Evolutionary conservation across 1,140 invertebrate genomes (phyloP).

Genomic region (Heliconius hermathena): DNA sequence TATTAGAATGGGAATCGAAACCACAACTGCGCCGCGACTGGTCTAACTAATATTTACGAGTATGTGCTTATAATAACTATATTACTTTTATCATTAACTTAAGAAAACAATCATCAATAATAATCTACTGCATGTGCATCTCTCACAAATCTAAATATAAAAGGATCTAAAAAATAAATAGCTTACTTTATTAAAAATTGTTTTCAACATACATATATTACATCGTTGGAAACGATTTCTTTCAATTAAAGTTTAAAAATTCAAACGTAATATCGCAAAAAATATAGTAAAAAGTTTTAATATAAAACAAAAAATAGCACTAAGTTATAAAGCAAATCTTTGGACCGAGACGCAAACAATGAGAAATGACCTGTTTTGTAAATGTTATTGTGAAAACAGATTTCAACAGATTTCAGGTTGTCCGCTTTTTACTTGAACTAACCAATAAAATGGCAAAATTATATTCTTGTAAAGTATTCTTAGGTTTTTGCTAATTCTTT

Average conservation of each 20-base stretch:
- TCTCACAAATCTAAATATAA: too few species aligned
- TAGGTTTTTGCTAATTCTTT: constrained; percentile 7
- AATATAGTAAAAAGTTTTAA: neutral
- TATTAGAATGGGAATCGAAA: too few species aligned
- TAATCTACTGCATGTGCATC: too few species aligned
- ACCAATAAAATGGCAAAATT: constrained; percentile 27
- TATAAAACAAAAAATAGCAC: constrained; percentile 3
- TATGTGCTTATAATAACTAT: too few species aligned
- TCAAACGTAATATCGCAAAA: neutral
- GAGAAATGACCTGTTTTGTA: constrained; percentile 22
- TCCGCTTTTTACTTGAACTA: constrained; percentile 19
- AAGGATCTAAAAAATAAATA: too few species aligned
- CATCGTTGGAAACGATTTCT: neutral
- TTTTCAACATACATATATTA: too few species aligned
- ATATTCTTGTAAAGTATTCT: constrained; percentile 2
- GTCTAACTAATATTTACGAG: too few species aligned
- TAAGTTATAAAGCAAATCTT: constrained; percentile 15
- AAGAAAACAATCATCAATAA: too few species aligned
- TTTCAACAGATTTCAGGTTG: constrained; percentile 35
- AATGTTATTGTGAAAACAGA: constrained; percentile 31
- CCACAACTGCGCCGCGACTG: too few species aligned
- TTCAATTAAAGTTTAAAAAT: neutral
- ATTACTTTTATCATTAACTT: too few species aligned
- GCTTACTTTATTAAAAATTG: too few species aligned
- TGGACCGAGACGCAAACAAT: constrained; percentile 33